Percentiles rank a stretch among this genome's conserved stretches.
phyloP scores from a whole-genome alignment of 2,113 vertebrate genomes.

The Cyphomyrus plagiostoma region DNA sequence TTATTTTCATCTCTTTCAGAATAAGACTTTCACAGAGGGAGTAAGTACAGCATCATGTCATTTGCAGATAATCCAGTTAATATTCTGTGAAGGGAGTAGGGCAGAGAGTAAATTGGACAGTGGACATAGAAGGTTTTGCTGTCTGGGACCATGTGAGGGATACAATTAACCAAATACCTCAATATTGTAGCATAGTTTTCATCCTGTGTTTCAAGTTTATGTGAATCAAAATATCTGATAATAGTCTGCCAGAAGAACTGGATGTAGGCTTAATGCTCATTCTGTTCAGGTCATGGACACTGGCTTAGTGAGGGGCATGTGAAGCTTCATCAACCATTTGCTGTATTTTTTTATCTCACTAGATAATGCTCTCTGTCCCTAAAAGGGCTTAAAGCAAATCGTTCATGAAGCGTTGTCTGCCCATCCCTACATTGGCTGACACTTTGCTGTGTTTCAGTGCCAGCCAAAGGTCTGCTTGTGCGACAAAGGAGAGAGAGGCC shows the following conservation, averaged over 20 bases:
- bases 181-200: not conserved
- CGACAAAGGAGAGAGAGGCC: conserved; percentile 68
- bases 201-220: not conserved
- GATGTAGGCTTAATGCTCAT: not conserved
- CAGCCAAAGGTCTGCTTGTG: conserved; percentile 63
- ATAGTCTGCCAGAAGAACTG: not conserved
- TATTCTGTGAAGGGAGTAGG: not conserved
- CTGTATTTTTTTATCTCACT: no score
- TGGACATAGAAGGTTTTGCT: not conserved
- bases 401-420: no score
- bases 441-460: conserved; percentile 58
- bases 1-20: conserved; percentile 55
- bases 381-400: no score
- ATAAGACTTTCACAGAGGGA: conserved; percentile 57
- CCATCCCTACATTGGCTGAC: no score
- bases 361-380: no score
- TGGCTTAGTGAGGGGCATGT: no score
- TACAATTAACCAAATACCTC: not conserved
- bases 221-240: not conserved
- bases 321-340: no score
- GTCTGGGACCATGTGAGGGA: not conserved
- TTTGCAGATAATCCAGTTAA: not conserved
- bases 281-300: not conserved
- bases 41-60: conserved; percentile 51
- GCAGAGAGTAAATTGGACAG: not conserved